Percentiles rank a stretch among this genome's conserved stretches.
phyloP scores from a whole-genome alignment of 2,113 vertebrate species.

The Rhinogobius similis region DNA sequence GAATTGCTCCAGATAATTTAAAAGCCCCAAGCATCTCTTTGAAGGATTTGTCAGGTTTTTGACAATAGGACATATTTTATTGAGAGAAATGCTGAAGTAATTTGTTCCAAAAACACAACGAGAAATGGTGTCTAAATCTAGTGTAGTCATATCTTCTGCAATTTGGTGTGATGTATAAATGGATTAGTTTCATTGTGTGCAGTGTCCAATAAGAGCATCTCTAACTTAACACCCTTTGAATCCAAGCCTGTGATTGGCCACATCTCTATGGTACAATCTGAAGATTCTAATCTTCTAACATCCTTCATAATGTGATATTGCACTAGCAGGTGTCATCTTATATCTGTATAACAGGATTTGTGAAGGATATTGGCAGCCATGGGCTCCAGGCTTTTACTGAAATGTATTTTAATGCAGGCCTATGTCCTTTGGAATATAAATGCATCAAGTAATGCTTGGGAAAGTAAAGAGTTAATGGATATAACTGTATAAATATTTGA shows the following conservation, averaged over 20 bases:
- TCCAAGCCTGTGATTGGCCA: not conserved
- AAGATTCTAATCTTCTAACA: conserved; percentile 1
- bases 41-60: no score
- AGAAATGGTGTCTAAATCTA: no score
- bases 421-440: not conserved
- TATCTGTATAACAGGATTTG: conserved; percentile 3
- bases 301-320: not conserved
- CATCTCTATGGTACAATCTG: not conserved
- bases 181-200: not conserved
- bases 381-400: not conserved
- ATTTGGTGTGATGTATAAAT: not conserved
- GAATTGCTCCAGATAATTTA: conserved; percentile 23
- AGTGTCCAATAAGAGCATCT: not conserved
- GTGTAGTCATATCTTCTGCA: not conserved
- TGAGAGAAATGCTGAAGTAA: no score
- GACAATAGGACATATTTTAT: no score
- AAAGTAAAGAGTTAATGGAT: no score
- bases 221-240: not conserved
- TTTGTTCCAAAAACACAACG: no score
- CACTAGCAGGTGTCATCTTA: not conserved
- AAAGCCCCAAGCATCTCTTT: no score
- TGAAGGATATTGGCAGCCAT: not conserved
- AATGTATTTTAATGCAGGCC: not conserved
- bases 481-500: no score
- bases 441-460: not conserved